phyloP scores from a whole-genome alignment of 64 coral and sea anemone genomes.

The Pachyseris speciosa region DNA sequence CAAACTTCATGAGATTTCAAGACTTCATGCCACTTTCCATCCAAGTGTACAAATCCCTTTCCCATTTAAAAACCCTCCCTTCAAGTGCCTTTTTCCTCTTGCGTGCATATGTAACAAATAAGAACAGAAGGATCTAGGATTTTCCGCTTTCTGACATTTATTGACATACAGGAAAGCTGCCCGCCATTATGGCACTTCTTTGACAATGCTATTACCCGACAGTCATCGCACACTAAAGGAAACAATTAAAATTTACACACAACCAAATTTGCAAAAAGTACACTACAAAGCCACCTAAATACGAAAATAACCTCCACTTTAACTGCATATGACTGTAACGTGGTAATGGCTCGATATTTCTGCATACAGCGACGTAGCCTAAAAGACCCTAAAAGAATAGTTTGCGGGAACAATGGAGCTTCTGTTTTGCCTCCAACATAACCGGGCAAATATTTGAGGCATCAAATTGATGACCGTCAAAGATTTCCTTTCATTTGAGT shows the following conservation, averaged over 20 bases:
- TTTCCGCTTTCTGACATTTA: slow-evolving; percentile 7
- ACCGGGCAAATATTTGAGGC: slow-evolving; percentile 21
- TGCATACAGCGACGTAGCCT: too few species aligned
- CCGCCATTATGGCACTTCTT: slow-evolving; percentile 15
- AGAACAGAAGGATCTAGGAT: not conserved
- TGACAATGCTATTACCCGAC: not conserved
- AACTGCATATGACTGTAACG: not conserved
- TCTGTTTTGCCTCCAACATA: slow-evolving; percentile 21
- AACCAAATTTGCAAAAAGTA: not conserved
- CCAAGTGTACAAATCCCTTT: not conserved
- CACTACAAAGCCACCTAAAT: not conserved
- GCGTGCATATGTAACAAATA: not conserved
- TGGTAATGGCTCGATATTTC: too few species aligned
- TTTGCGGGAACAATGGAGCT: slow-evolving; percentile 3
- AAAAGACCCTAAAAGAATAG: not conserved
- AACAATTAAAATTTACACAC: slow-evolving; percentile 30
- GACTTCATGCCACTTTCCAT: too few species aligned
- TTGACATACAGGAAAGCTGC: not conserved
- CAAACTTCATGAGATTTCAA: too few species aligned
- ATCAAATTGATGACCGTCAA: slow-evolving; percentile 42
- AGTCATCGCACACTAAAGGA: not conserved
- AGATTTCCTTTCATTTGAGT: slow-evolving; percentile 35
- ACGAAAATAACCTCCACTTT: not conserved
- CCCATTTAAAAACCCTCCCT: not conserved
- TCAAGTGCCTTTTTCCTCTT: not conserved